Conservation (phyloP, 2,113 vertebrate genomes). For the Mobula hypostoma region DNA sequence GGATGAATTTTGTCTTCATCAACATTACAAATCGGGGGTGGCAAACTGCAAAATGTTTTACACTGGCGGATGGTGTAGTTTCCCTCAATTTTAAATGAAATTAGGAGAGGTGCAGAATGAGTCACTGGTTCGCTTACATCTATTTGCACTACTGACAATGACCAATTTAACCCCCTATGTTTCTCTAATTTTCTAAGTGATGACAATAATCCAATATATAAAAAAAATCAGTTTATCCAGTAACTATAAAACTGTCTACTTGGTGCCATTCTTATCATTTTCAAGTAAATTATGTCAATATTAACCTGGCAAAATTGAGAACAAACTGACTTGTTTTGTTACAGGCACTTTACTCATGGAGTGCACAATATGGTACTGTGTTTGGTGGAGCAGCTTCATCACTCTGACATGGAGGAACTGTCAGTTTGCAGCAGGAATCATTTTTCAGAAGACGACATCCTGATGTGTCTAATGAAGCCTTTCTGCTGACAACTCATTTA, state of each 20-base stretch:
- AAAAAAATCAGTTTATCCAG: constrained; percentile 49
- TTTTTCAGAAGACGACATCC: constrained; percentile 88
- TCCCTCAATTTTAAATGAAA: neutral
- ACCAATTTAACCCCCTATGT: neutral
- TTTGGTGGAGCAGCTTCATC: constrained; percentile 76
- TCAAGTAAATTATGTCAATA: constrained; percentile 71
- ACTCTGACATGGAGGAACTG: constrained; percentile 76
- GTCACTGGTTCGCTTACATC: neutral
- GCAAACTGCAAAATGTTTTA: neutral
- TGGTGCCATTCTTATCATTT: constrained; percentile 48
- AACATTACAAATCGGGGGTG: neutral
- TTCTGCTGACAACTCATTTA: constrained; percentile 81
- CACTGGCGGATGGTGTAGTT: neutral
- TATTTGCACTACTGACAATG: neutral
- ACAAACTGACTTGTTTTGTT: constrained; percentile 67
- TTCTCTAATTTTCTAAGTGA: constrained; percentile 45
- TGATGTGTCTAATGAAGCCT: constrained; percentile 92
- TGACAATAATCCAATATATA: constrained; percentile 39
- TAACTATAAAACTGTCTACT: constrained; percentile 45
- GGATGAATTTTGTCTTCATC: neutral
- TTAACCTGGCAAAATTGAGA: constrained; percentile 77
- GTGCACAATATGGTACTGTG: constrained; percentile 71
- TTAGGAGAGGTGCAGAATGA: neutral
- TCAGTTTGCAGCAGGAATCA: constrained; percentile 80
- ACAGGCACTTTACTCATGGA: constrained; percentile 59